phyloP scores from a whole-genome alignment of 1,140 invertebrate species.

The Drosophila tropicalis region DNA sequence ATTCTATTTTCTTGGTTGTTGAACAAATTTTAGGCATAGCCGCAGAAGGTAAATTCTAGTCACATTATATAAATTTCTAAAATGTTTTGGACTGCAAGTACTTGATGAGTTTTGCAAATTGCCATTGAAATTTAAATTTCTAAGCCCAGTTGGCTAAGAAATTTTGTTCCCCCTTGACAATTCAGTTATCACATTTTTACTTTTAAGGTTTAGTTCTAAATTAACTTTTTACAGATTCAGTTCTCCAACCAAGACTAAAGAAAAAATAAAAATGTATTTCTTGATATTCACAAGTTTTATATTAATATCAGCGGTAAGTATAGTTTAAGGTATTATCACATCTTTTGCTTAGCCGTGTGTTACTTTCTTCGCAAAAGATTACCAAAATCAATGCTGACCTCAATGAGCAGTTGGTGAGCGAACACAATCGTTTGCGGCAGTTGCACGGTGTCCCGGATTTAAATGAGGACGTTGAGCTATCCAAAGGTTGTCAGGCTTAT shows the following conservation, averaged over 20 bases:
- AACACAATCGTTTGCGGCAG: conserved; percentile 29
- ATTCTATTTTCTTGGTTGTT: neutral
- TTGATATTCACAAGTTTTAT: neutral
- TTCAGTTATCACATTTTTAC: too few relatives aligned
- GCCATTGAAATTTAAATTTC: too few relatives aligned
- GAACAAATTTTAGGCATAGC: neutral
- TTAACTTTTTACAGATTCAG: neutral
- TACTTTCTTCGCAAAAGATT: conserved; percentile 11
- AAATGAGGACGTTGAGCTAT: accelerated
- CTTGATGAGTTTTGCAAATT: too few relatives aligned
- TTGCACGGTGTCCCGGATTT: conserved; percentile 5
- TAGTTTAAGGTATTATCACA: neutral
- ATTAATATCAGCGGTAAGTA: neutral
- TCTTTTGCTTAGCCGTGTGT: neutral
- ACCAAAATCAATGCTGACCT: neutral
- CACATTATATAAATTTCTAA: too few relatives aligned
- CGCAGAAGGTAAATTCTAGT: too few relatives aligned
- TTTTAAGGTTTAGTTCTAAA: neutral
- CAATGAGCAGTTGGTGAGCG: neutral
- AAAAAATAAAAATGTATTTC: neutral
- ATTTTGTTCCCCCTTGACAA: too few relatives aligned
- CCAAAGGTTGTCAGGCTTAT: neutral
- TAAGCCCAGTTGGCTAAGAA: too few relatives aligned
- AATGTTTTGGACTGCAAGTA: too few relatives aligned
- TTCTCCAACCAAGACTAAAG: neutral